Evolutionary conservation across 1,140 invertebrate species (phyloP).

Genomic region (Chrysomallon squamiferum): DNA sequence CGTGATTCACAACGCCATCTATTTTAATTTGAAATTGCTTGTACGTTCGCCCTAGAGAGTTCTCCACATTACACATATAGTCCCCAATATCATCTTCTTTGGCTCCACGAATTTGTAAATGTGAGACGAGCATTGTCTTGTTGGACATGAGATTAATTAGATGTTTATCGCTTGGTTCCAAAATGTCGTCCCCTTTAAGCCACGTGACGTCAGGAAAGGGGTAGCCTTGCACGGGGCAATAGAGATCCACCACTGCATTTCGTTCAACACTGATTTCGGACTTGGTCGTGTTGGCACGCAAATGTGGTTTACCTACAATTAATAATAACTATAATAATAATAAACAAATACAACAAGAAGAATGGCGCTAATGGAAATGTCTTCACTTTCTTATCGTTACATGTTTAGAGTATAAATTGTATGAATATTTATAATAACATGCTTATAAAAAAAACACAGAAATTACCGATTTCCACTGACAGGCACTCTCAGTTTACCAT

Average conservation of each 20-base stretch:
- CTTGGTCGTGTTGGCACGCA: too few relatives aligned
- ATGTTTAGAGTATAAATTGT: neutral
- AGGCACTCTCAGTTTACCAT: neutral
- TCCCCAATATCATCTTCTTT: neutral
- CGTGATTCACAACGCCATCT: neutral
- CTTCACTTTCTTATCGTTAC: too few relatives aligned
- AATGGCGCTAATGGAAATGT: too few relatives aligned
- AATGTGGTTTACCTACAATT: too few relatives aligned
- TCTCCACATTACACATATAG: neutral
- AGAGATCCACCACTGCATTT: neutral
- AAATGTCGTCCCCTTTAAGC: neutral
- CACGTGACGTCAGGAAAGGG: constrained; percentile 1
- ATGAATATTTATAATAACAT: neutral
- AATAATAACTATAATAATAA: too few relatives aligned
- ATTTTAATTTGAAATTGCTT: neutral
- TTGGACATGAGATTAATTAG: neutral
- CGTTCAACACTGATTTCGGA: neutral
- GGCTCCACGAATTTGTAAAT: too few relatives aligned
- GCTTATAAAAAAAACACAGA: neutral
- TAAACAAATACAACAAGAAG: too few relatives aligned
- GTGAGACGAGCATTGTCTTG: neutral
- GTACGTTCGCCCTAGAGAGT: neutral
- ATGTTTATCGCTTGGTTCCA: neutral
- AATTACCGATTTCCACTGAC: neutral
- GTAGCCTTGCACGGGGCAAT: neutral